A percentile compares a stretch with the other conserved stretches of the same genome.
Conservation (phyloP, 2,888 invertebrate genomes). For the Drosophila antonietae region DNA sequence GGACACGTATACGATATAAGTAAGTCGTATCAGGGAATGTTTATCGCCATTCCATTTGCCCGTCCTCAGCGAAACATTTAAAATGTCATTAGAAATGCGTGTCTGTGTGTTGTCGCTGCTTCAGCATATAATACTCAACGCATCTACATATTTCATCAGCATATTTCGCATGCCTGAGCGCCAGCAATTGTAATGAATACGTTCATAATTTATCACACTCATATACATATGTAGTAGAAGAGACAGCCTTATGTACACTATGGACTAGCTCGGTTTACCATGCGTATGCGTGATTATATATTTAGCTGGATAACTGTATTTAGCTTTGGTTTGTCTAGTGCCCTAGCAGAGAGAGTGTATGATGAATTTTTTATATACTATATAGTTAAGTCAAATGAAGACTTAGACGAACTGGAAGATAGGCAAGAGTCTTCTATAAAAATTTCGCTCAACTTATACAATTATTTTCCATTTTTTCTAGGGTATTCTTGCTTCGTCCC, state of each 20-base stretch:
- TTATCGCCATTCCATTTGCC: conserved; percentile 21
- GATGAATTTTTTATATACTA: background rate
- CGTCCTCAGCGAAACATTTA: conserved; percentile 57
- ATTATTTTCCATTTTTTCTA: no score
- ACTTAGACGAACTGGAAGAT: no score
- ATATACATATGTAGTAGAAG: background rate
- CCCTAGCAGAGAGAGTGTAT: background rate
- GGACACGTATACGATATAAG: conserved; percentile 48
- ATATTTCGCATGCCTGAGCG: conserved; percentile 75
- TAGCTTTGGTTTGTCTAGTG: background rate
- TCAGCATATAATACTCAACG: conserved; percentile 26
- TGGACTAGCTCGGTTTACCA: background rate
- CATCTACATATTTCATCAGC: conserved; percentile 72
- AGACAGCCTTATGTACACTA: background rate
- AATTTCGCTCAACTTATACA: no score
- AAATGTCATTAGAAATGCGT: conserved; percentile 76
- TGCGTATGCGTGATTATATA: conserved; percentile 2
- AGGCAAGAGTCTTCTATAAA: no score
- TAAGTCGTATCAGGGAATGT: background rate
- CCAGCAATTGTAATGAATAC: conserved; percentile 70
- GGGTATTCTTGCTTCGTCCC: background rate
- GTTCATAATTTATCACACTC: conserved; percentile 61
- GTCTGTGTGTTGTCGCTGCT: conserved; percentile 37
- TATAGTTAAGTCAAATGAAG: no score
- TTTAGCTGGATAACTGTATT: conserved; percentile 15